These are phyloP conservation scores for Thecocarcelia acutangulata DNA, from an alignment of 2,888 invertebrate genomes.

Conservation along the genomic window DNA sequence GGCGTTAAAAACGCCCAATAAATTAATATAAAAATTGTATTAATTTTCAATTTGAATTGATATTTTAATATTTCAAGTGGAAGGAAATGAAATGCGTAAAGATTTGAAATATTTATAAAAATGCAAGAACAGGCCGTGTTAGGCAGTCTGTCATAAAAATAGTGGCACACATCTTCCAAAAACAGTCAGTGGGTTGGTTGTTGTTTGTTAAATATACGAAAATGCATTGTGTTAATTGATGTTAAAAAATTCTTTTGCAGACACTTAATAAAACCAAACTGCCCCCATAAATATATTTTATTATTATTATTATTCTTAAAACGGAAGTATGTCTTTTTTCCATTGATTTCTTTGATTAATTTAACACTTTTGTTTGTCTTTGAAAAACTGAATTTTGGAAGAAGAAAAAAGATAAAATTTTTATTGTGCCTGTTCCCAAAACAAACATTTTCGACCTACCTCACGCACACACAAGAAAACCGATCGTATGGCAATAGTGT, in stretches of 20 bases:
- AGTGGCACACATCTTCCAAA: not conserved
- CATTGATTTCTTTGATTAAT: constrained; percentile 59
- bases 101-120: constrained; percentile 7
- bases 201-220: not conserved
- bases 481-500: constrained; percentile 1
- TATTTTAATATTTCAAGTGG: constrained; percentile 30
- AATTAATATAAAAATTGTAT: constrained; percentile 36
- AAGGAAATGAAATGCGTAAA: constrained; percentile 46
- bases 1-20: constrained; percentile 59
- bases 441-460: constrained; percentile 46
- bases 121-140: not conserved
- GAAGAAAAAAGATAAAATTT: not conserved
- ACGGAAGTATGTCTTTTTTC: constrained; percentile 51
- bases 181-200: constrained; percentile 49
- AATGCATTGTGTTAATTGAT: constrained; percentile 11
- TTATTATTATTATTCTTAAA: constrained; percentile 1
- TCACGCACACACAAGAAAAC: constrained; percentile 25
- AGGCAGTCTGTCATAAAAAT: no score
- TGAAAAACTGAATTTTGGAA: not conserved
- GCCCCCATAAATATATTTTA: constrained; percentile 29
- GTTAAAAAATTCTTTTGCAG: constrained; percentile 13
- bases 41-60: constrained; percentile 59
- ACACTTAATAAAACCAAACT: constrained; percentile 4
- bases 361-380: constrained; percentile 57
- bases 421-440: not conserved